Conservation (phyloP, 2,888 invertebrate species). For the Brachycybe producta region DNA sequence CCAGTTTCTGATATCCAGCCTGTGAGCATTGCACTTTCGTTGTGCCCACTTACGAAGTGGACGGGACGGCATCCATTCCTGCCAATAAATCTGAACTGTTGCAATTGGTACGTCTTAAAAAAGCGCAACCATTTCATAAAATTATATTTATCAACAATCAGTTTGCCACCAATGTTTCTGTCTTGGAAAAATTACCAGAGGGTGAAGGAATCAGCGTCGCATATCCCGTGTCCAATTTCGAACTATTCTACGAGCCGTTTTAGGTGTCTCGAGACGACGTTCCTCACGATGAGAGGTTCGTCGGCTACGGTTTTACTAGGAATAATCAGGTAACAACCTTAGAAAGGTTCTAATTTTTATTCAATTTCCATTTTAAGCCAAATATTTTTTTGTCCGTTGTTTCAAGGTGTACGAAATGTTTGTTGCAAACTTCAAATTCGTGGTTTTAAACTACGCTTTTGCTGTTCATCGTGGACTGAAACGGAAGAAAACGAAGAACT, state of each 20-base stretch:
- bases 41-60: slow-evolving; percentile 78
- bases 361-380: background rate
- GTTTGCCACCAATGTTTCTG: slow-evolving; percentile 77
- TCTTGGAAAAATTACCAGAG: slow-evolving; percentile 39
- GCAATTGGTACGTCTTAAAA: slow-evolving; percentile 57
- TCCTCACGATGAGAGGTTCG: slow-evolving; percentile 72
- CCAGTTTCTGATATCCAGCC: slow-evolving; percentile 1
- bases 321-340: slow-evolving; percentile 63
- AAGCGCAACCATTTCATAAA: slow-evolving; percentile 78
- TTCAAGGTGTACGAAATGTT: slow-evolving; percentile 81
- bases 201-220: slow-evolving; percentile 49
- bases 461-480: slow-evolving; percentile 84
- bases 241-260: slow-evolving; percentile 81
- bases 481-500: slow-evolving; percentile 58
- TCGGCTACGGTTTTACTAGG: slow-evolving; percentile 82
- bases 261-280: slow-evolving; percentile 70
- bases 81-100: slow-evolving; percentile 64
- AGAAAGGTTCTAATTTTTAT: background rate
- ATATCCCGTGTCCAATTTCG: slow-evolving; percentile 62
- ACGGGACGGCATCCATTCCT: slow-evolving; percentile 60
- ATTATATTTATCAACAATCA: slow-evolving; percentile 87
- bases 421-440: slow-evolving; percentile 73
- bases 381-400: slow-evolving; percentile 8
- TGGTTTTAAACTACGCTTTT: slow-evolving; percentile 74
- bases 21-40: slow-evolving; percentile 62